Evolutionary conservation across 1,140 invertebrate genomes (phyloP).

Genomic region (Ceratosolen solmsi): DNA sequence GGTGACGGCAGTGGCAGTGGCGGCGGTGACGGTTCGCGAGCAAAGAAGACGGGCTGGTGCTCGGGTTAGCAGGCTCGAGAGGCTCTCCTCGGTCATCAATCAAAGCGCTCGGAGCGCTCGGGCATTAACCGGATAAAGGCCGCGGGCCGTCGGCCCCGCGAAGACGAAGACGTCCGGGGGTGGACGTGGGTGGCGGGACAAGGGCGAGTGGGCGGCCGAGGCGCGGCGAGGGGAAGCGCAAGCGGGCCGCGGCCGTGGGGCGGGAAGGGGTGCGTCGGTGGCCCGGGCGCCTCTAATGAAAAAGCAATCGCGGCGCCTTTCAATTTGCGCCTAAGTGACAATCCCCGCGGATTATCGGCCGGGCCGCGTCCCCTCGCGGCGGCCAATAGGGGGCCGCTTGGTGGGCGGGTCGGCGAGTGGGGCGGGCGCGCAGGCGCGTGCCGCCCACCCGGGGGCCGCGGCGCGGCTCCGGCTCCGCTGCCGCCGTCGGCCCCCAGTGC

Average conservation of each 20-base stretch:
- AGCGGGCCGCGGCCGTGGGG: neutral
- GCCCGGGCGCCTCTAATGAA: slow-evolving; percentile 50
- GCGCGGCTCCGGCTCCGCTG: neutral
- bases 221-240: neutral
- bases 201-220: too few relatives aligned
- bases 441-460: slow-evolving; percentile 42
- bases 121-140: too few relatives aligned
- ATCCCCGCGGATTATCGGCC: slow-evolving; percentile 54
- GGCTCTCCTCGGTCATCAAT: too few relatives aligned
- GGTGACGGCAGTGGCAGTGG: too few relatives aligned
- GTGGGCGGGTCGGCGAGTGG: slow-evolving; percentile 18
- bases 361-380: slow-evolving; percentile 46
- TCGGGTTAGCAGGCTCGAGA: too few relatives aligned
- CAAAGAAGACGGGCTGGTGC: too few relatives aligned
- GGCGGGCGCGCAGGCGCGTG: slow-evolving; percentile 45
- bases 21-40: too few relatives aligned
- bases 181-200: neutral
- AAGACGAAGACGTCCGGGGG: neutral
- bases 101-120: too few relatives aligned
- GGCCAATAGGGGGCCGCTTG: neutral
- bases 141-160: too few relatives aligned
- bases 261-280: neutral
- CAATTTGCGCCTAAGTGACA: slow-evolving; percentile 56
- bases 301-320: slow-evolving; percentile 54
- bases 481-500: slow-evolving; percentile 23